These are phyloP conservation scores for Ifrita kowaldi DNA, from an alignment of 2,113 vertebrate genomes.

Conservation along the genomic window DNA sequence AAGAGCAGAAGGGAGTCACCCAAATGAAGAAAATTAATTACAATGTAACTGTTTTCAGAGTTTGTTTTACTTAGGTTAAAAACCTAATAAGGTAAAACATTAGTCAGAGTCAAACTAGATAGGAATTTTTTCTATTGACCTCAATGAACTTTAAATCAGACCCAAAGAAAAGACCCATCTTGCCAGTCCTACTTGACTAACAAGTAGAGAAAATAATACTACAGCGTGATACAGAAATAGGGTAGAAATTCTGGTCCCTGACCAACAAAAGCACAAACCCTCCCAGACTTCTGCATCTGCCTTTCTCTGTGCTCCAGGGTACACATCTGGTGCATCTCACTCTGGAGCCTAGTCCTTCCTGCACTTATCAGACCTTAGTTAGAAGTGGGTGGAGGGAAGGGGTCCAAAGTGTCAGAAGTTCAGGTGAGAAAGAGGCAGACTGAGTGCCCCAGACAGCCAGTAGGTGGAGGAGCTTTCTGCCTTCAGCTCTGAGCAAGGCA, in stretches of 20 bases:
- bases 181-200: neutral
- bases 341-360: neutral
- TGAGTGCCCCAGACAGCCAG: neutral
- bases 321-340: neutral
- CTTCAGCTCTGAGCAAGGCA: neutral
- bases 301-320: neutral
- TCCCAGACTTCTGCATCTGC: neutral
- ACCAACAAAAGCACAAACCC: neutral
- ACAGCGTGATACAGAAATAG: neutral
- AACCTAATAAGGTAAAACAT: neutral
- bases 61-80: constrained; percentile 7
- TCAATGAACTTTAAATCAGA: neutral
- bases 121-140: neutral
- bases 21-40: neutral
- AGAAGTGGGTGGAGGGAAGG: neutral
- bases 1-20: neutral
- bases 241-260: neutral
- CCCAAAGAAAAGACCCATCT: neutral
- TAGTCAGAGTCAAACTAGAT: neutral
- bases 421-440: neutral
- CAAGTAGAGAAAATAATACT: neutral
- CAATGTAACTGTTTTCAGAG: neutral
- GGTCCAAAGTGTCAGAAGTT: neutral
- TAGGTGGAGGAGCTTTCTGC: neutral
- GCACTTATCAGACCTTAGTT: neutral